Base-by-base conservation (phyloP, 2,113 vertebrate species). In the Hippocampus mohnikei region DNA sequence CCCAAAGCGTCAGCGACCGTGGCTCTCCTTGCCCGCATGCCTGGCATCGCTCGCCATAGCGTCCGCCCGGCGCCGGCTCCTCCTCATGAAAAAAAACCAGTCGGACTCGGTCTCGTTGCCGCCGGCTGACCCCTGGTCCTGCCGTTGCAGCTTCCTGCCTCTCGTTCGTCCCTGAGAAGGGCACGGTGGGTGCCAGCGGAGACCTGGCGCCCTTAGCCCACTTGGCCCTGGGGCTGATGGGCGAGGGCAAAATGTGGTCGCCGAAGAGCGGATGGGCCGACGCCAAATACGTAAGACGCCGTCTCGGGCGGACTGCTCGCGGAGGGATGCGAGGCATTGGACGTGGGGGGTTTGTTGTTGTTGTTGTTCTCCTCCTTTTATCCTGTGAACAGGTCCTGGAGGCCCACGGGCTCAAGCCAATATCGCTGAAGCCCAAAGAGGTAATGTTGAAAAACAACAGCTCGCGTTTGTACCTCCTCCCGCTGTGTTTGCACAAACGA, bases 201-300 rank as follows among this genome's bases (percentile, higher is more conserved):
- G 98, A 99, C 81, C 93, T 99, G 13, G 96, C 97, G 0, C 98
- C 97, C 0, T 95, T 99, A 55, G 94, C 97, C 79, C 98, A 98
- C 84, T 94, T 99, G 76, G 95, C 96, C 27, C 90, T 99, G 37
- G 98, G 98, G 52, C 89, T 99, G 53, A 98, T 96, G 85, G 97
- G 97, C 85, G 97, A 99, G 87, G 97, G 97, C 15, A 98, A 95
- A 92, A 99, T 99, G 97, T 99, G 97, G 97, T 99, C 97, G 18
- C 97, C 97, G 0, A 98, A 96, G 88, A 99, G 97, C 55, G 97
- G 97, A 67, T 99, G 97, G 97, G 97, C 97, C 23, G 95, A 99
- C 59, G 96, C 97, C 72, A 99, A 98, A 98, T 98, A 98, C 0
- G 97, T 99, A 94, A 94, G 96, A 44, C 46, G 94, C 94, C 96